Conservation (phyloP, 2,113 vertebrate genomes). For the Zapornia atra region DNA sequence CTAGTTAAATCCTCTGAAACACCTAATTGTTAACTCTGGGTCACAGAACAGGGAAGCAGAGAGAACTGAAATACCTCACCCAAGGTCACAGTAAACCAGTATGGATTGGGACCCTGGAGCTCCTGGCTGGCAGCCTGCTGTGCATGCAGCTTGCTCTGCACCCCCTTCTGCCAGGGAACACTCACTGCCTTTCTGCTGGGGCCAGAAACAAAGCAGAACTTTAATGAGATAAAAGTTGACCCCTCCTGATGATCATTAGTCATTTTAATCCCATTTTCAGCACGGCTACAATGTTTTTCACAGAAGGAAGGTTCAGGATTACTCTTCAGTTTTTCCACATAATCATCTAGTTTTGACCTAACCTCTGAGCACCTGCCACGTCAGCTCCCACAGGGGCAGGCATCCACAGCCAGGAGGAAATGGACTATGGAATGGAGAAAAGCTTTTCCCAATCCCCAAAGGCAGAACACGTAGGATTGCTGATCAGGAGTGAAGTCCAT, state of each 20-base stretch:
- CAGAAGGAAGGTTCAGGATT: neutral
- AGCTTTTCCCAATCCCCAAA: neutral
- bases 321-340: conserved; percentile 8
- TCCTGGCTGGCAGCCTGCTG: neutral
- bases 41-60: neutral
- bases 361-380: neutral
- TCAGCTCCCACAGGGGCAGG: neutral
- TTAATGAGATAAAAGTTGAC: conserved; percentile 26
- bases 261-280: conserved; percentile 27
- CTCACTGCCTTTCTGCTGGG: neutral
- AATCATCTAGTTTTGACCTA: neutral
- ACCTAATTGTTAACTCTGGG: neutral
- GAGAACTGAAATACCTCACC: neutral
- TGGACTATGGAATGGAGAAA: neutral
- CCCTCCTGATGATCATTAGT: neutral
- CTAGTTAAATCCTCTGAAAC: neutral
- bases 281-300: neutral
- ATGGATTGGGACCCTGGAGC: neutral
- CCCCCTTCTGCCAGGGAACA: neutral
- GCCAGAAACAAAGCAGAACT: conserved; percentile 18
- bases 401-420: neutral
- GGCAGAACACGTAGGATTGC: neutral
- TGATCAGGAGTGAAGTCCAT: neutral
- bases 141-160: neutral
- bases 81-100: neutral